Evolutionary conservation across 2,113 vertebrate genomes (phyloP), one percentile per base, ranked within the genome.

Genomic region (Elaphurus davidianus): DNA sequence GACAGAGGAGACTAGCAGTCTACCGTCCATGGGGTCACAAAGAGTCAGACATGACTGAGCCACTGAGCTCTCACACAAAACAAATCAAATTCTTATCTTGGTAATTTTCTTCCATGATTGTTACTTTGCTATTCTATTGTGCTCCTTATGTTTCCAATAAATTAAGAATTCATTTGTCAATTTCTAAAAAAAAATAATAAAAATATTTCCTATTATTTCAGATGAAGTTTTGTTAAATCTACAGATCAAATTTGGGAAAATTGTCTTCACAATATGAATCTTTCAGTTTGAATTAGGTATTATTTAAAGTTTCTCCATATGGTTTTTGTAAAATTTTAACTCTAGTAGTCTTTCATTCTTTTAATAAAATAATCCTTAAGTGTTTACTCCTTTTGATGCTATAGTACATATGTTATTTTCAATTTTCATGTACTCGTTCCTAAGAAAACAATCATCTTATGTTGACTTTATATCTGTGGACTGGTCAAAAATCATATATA

Each of bases 1-100:
- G 21, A 25, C 36, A 74, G 71, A 74, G 21, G 21, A 43, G 36
- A 36, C 36, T 7, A 6, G 5, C 10, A 3, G 11, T 12, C 71
- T 74, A 13, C 21, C 0, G 0, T 6, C 21, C 21, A 7, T 2
- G 21, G 10, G 11, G 71, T 74, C 71, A 25, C 71, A 43, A 25
- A 25, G 71, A 74, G 2, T 40, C 36, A 74, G 71, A 25, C 12
- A 43, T 1, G 36, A 40, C 71, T 74, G 67, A 23, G 9, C 11
- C 67, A 25, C 21, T 25, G 71, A 74, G n/a, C 36, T 43, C 21
- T 25, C 8, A 36, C 10, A 74, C 67, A 23, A 40, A 43, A 13
- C 40, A 43, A 74, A 43, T 13, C 59, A 11, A n/a, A 74, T 60
- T 52, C 10, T 74, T 74, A 17, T 28, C 7, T 23, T 60, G 15